Conservation (phyloP, 2,797 vertebrate genomes). For the Muscicapa striata region DNA sequence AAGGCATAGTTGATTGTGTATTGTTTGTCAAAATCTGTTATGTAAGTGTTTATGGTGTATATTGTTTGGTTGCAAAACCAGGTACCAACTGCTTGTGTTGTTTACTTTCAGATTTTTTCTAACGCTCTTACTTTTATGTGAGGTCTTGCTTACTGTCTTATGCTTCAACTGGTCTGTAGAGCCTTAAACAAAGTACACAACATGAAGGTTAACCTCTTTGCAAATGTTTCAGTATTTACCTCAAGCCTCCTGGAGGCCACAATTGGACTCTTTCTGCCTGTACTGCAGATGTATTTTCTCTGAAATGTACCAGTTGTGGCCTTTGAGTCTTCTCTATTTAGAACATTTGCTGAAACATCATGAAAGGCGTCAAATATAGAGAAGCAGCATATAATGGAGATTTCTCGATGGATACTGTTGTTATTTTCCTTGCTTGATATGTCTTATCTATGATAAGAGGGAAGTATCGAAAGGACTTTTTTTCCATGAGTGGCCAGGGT, state of each 20-base stretch:
- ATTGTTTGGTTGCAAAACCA: not conserved
- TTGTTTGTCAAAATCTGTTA: not conserved
- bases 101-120: not conserved
- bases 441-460: not conserved
- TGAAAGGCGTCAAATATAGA: not conserved
- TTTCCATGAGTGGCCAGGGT: not conserved
- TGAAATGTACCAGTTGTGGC: not conserved
- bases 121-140: not conserved
- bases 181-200: not conserved
- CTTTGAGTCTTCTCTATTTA: not conserved
- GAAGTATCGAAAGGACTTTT: not conserved
- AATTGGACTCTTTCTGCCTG: not conserved
- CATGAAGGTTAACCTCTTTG: not conserved
- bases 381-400: not conserved
- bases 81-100: not conserved
- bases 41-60: not conserved
- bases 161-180: not conserved
- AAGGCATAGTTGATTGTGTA: not conserved
- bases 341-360: not conserved
- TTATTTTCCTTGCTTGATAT: not conserved
- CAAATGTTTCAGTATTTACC: not conserved
- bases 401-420: not conserved
- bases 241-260: not conserved
- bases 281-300: not conserved
- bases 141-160: not conserved